Base-by-base conservation (phyloP, 2,888 invertebrate genomes). In the Adela reaumurella region DNA sequence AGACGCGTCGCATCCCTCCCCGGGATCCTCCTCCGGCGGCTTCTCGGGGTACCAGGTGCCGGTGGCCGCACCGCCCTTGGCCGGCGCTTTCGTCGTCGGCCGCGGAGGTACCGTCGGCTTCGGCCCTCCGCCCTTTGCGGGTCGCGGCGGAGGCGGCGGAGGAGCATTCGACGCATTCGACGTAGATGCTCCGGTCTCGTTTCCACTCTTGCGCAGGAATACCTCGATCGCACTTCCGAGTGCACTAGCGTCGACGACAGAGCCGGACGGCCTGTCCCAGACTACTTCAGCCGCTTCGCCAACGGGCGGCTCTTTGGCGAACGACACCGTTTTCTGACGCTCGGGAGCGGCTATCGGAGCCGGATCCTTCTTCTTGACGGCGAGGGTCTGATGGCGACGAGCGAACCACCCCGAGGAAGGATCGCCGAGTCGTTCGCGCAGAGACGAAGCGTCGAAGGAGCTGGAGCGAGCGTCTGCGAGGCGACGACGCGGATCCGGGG, bases 211-310 rank as follows among this genome's bases (percentile, higher is more conserved):
- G 61, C 82, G 83, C 35, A 92, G 73, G 62, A 91, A 92, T 24
- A 89, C 92, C 70, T 92, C 92, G 55, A 92, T 92, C 20, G 92
- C 92, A 62, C 86, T 90, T 19, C 92, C 92, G 29, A 92, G 76
- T 0, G 89, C 85, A 59, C 89, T 87, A 1, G 92, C 88, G 62
- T 92, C 92, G 3, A 89, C 88, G 41, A 90, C 83, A 1, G 92
- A 88, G 5, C 89, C 89, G 43, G 88, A 86, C n/a, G 82, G 82
- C 46, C 84, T 85, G 58, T 90, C 90, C 89, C 89, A 89, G 1
- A 89, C 70, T 19, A 89, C 87, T 51, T 86, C 86, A 43, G 83
- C 81, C 2, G 64, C 76, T 55, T 83, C 83, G 11, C 79, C 82
- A 8, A 8, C 24, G 1, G 84, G 64, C 3, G 80, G 76, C 51